Conservation (phyloP, 2,888 invertebrate species). For the Dexiosoma caninum region DNA sequence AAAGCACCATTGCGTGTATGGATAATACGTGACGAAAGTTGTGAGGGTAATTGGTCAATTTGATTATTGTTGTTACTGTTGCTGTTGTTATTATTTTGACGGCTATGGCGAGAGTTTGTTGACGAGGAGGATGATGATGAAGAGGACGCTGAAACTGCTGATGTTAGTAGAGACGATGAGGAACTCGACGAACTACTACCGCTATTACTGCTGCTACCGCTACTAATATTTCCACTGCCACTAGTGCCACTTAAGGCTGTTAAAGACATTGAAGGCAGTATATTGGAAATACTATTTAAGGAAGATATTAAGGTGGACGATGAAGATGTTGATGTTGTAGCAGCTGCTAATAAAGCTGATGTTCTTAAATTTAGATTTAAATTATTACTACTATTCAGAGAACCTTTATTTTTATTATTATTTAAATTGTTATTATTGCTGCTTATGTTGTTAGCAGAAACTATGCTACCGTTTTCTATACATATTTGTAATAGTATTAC, state of each 20-base stretch:
- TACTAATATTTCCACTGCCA: constrained; percentile 56
- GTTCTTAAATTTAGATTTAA: constrained; percentile 57
- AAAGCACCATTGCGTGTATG: constrained; percentile 93
- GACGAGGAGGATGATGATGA: constrained; percentile 40
- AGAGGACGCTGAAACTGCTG: constrained; percentile 51
- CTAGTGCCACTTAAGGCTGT: constrained; percentile 20
- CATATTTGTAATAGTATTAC: constrained; percentile 60
- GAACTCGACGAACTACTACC: constrained; percentile 64
- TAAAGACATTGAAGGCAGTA: constrained; percentile 47
- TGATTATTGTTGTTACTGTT: constrained; percentile 70
- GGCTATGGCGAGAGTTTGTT: constrained; percentile 59
- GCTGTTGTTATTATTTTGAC: constrained; percentile 58
- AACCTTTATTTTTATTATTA: constrained; percentile 59
- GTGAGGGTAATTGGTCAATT: constrained; percentile 78
- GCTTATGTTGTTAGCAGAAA: constrained; percentile 27
- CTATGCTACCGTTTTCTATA: constrained; percentile 68
- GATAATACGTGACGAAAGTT: constrained; percentile 88
- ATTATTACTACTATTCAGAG: constrained; percentile 56
- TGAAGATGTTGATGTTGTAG: constrained; percentile 57
- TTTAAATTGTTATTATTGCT: constrained; percentile 61
- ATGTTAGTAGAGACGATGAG: constrained; percentile 49
- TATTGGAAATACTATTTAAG: constrained; percentile 1
- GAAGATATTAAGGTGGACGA: constrained; percentile 31
- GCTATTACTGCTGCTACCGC: constrained; percentile 28
- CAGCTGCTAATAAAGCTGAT: constrained; percentile 59